phyloP scores from a whole-genome alignment of 1,140 invertebrate genomes.

The Bombus affinis region DNA sequence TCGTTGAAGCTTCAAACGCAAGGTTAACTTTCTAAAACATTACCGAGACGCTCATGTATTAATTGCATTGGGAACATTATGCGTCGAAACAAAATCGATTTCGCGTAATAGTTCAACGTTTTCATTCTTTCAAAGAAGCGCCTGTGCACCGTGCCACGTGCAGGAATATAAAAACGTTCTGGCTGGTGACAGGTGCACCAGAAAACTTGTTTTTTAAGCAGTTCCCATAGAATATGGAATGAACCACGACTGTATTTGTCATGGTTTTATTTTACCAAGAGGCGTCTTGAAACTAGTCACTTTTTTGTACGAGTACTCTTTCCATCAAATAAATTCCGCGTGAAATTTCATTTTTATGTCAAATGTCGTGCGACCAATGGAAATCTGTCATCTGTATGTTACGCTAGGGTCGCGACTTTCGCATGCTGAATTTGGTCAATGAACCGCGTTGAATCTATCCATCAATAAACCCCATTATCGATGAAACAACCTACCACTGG shows the following conservation, averaged over 20 bases:
- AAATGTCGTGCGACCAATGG: no score
- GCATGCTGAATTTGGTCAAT: neutral
- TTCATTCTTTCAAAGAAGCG: neutral
- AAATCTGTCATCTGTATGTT: neutral
- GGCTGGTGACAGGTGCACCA: conserved; percentile 30
- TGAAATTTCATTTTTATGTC: neutral
- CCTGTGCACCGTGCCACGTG: conserved; percentile 11
- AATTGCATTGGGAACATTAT: neutral
- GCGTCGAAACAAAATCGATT: neutral
- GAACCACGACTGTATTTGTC: neutral
- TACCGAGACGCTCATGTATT: neutral
- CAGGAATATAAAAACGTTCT: conserved; percentile 11
- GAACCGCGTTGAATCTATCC: no score
- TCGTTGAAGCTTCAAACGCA: neutral
- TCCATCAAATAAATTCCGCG: neutral
- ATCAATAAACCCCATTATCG: neutral
- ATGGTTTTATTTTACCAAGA: neutral
- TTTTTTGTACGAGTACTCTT: neutral
- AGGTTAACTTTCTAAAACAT: conserved; percentile 32
- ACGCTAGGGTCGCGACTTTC: neutral
- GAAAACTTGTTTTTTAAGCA: conserved; percentile 33
- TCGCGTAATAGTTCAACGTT: conserved; percentile 9
- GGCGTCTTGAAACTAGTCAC: neutral
- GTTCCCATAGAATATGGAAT: neutral
- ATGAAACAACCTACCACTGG: neutral